Percentiles rank a stretch among this genome's conserved stretches.
These are phyloP conservation scores for Semaprochilodus insignis DNA, from an alignment of 2,797 vertebrate genomes.

Conservation along the genomic window DNA sequence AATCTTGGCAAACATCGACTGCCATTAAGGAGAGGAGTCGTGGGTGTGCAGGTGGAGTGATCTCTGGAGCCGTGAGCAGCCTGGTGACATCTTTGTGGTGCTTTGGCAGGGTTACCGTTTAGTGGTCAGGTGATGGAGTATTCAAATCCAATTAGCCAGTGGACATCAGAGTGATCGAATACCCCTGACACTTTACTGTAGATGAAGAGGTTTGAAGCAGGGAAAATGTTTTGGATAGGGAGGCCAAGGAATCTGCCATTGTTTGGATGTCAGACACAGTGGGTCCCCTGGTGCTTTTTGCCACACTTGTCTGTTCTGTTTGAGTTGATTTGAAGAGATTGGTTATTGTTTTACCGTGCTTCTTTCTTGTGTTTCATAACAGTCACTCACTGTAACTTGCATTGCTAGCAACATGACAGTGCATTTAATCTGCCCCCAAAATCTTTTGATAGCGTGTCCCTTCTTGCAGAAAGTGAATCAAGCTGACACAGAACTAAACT, in stretches of 20 bases:
- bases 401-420: not conserved
- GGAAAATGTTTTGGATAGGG: not conserved
- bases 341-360: not conserved
- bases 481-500: not conserved
- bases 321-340: not conserved
- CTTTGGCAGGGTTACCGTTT: not conserved
- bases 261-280: not conserved
- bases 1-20: conserved; percentile 64
- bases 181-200: not conserved
- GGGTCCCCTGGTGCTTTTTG: not conserved
- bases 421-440: not conserved
- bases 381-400: not conserved
- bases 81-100: conserved; percentile 51
- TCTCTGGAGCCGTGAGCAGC: conserved; percentile 36
- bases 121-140: not conserved
- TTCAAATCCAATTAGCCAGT: conserved; percentile 15
- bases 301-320: not conserved
- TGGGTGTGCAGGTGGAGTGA: conserved; percentile 21
- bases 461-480: not conserved
- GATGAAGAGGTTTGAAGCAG: not conserved
- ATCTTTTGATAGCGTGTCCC: not conserved
- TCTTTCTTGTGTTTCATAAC: not conserved
- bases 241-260: not conserved
- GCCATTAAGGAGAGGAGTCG: conserved; percentile 49
- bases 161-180: not conserved